phyloP scores from a whole-genome alignment of 2,113 vertebrate species.

The Plestiodon gilberti region DNA sequence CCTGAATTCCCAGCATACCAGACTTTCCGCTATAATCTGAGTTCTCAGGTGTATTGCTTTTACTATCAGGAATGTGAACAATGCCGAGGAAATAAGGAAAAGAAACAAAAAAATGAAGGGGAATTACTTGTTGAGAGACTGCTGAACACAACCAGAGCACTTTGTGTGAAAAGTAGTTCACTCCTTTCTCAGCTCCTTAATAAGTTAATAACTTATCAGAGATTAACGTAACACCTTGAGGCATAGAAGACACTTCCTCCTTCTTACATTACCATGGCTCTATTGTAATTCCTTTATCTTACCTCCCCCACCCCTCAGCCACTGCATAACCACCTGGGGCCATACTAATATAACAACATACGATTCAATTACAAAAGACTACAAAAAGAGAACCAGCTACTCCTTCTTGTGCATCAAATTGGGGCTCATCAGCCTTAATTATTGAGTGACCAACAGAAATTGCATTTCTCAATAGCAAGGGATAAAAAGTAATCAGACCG shows the following conservation, averaged over 20 bases:
- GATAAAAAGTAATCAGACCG: slow-evolving; percentile 28
- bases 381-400: slow-evolving; percentile 72
- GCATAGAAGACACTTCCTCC: slow-evolving; percentile 72
- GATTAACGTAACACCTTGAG: slow-evolving; percentile 79
- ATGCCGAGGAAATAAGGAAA: neutral
- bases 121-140: slow-evolving; percentile 65
- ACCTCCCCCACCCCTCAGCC: slow-evolving; percentile 60
- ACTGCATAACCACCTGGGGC: slow-evolving; percentile 75
- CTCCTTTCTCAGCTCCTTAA: slow-evolving; percentile 75
- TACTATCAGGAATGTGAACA: slow-evolving; percentile 27
- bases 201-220: slow-evolving; percentile 80
- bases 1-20: neutral
- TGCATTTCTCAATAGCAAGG: slow-evolving; percentile 44
- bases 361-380: slow-evolving; percentile 78
- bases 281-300: slow-evolving; percentile 79
- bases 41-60: neutral
- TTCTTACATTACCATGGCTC: slow-evolving; percentile 72
- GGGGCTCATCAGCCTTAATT: slow-evolving; percentile 73
- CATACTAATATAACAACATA: slow-evolving; percentile 73
- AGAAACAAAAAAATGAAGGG: neutral
- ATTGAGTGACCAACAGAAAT: slow-evolving; percentile 67
- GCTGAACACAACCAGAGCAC: slow-evolving; percentile 64
- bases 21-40: neutral
- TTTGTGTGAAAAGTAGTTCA: slow-evolving; percentile 74
- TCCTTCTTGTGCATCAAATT: slow-evolving; percentile 71